phyloP scores from a whole-genome alignment of 2,888 invertebrate species.

The Erpobdella octoculata region DNA sequence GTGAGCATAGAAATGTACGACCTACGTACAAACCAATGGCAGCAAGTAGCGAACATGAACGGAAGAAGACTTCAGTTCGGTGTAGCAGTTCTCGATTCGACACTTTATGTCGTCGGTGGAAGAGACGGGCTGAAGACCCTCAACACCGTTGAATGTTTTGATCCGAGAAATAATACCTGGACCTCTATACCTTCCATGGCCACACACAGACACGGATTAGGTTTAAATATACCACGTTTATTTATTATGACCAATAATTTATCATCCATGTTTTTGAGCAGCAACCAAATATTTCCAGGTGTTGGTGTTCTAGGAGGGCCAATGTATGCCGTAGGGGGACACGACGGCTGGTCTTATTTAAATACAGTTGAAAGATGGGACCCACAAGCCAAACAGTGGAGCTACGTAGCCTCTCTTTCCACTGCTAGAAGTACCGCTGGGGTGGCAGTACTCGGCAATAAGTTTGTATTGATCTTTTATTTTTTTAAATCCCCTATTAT shows the following conservation, averaged over 20 bases:
- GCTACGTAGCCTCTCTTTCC: slow-evolving; percentile 79
- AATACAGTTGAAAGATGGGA: slow-evolving; percentile 90
- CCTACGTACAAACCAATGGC: slow-evolving; percentile 71
- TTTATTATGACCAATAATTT: neutral
- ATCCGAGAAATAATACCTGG: slow-evolving; percentile 64
- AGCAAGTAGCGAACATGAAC: slow-evolving; percentile 68
- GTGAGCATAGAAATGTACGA: slow-evolving; percentile 84
- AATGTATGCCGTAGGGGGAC: slow-evolving; percentile 87
- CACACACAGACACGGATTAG: slow-evolving; percentile 65
- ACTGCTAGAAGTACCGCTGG: slow-evolving; percentile 82
- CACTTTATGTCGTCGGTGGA: slow-evolving; percentile 79
- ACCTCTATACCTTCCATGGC: slow-evolving; percentile 73
- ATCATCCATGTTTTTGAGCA: neutral
- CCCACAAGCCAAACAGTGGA: slow-evolving; percentile 78
- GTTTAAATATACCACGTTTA: slow-evolving; percentile 40
- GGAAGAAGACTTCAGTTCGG: slow-evolving; percentile 80
- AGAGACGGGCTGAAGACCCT: slow-evolving; percentile 83
- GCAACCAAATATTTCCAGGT: slow-evolving; percentile 41
- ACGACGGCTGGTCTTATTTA: slow-evolving; percentile 89
- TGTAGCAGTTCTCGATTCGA: slow-evolving; percentile 65
- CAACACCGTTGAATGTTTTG: slow-evolving; percentile 52
- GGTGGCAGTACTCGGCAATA: slow-evolving; percentile 73
- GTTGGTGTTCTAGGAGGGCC: slow-evolving; percentile 68
- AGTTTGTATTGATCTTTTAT: slow-evolving; percentile 48
- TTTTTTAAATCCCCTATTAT: neutral